These are phyloP conservation scores for Pandemis corylana DNA, from an alignment of 2,888 invertebrate genomes.

Conservation along the genomic window DNA sequence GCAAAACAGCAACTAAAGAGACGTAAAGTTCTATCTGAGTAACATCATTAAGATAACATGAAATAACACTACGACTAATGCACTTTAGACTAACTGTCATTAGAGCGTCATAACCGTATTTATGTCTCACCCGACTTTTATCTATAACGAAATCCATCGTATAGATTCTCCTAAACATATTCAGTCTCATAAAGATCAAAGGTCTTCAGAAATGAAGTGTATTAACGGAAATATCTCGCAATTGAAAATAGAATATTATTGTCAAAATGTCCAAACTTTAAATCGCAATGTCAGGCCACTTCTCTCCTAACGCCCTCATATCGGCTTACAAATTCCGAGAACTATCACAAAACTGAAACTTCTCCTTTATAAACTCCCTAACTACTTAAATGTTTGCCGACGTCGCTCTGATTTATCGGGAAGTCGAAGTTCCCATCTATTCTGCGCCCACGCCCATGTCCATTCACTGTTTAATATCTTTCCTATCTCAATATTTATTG, in stretches of 20 bases:
- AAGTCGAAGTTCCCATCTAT: constrained; percentile 23
- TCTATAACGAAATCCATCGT: neutral
- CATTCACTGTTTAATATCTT: constrained; percentile 32
- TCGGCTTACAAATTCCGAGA: neutral
- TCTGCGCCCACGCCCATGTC: constrained; percentile 20
- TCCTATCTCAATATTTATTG: constrained; percentile 37
- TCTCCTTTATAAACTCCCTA: neutral
- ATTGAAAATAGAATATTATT: neutral
- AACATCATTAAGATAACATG: neutral
- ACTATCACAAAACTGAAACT: constrained; percentile 9
- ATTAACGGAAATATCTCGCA: neutral
- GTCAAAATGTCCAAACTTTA: neutral
- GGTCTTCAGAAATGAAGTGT: neutral
- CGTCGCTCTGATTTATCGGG: constrained; percentile 17
- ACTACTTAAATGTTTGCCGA: constrained; percentile 12
- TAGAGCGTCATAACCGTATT: neutral
- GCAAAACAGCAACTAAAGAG: neutral
- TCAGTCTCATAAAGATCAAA: no score
- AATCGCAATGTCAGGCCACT: neutral
- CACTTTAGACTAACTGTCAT: neutral
- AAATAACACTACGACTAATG: neutral
- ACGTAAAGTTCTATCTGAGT: neutral
- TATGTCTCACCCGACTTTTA: neutral
- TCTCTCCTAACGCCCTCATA: neutral
- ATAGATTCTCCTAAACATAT: neutral